phyloP scores from a whole-genome alignment of 2,888 invertebrate genomes.

The Cenopis cana region DNA sequence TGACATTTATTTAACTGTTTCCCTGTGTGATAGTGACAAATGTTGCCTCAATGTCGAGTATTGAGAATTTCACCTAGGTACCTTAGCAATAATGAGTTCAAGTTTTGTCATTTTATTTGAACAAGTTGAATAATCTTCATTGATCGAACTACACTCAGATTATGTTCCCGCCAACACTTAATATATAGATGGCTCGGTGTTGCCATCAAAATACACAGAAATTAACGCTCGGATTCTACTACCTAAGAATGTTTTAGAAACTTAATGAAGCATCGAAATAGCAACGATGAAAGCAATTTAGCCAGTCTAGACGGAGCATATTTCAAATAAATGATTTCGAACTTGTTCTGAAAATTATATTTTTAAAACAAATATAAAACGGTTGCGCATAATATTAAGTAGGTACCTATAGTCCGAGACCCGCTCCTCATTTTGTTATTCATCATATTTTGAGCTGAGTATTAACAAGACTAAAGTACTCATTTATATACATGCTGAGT shows the following conservation, averaged over 20 bases:
- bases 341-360: not conserved
- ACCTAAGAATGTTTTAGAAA: conserved; percentile 7
- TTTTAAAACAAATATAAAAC: conserved; percentile 5
- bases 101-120: not conserved
- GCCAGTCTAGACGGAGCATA: conserved; percentile 13
- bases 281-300: conserved; percentile 1
- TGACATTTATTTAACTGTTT: no score
- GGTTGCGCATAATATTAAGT: not conserved
- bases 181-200: conserved; percentile 5
- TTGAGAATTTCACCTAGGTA: no score
- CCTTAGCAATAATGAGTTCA: no score
- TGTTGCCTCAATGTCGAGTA: no score
- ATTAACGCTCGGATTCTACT: not conserved
- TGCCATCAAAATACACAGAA: conserved; percentile 13
- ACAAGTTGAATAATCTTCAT: not conserved
- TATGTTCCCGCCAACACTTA: conserved; percentile 2
- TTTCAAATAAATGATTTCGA: conserved; percentile 5
- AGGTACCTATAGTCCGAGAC: no score
- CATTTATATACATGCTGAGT: not conserved
- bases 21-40: not conserved
- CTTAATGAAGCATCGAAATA: conserved; percentile 16
- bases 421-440: not conserved
- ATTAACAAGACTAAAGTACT: not conserved
- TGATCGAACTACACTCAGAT: conserved; percentile 1
- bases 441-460: not conserved